These are phyloP conservation scores for Callipepla squamata DNA, from an alignment of 2,113 vertebrate species.

Conservation along the genomic window DNA sequence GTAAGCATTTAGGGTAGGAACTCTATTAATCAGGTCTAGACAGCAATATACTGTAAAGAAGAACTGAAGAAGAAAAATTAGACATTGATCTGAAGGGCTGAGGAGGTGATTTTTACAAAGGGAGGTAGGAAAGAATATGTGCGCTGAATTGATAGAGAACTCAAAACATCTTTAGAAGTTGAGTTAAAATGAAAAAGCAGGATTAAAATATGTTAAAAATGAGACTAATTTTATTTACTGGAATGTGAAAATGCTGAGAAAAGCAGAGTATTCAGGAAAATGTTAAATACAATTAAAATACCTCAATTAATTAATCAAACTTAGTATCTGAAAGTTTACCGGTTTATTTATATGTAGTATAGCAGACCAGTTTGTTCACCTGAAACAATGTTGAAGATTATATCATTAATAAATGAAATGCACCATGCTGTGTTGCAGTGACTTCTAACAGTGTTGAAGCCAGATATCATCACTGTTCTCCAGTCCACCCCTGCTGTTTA, in stretches of 20 bases:
- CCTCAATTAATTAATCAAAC: not conserved
- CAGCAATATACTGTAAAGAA: not conserved
- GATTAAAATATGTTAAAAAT: not conserved
- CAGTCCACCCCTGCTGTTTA: not conserved
- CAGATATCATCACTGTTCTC: not conserved
- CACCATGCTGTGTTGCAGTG: not conserved
- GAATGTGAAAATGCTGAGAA: not conserved
- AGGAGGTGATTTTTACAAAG: not conserved
- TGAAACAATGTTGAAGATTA: not conserved
- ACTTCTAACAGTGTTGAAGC: not conserved
- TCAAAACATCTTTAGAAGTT: not conserved
- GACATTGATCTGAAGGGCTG: not conserved
- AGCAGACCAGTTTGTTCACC: not conserved
- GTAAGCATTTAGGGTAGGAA: not conserved
- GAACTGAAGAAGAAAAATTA: not conserved
- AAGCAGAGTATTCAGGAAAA: not conserved
- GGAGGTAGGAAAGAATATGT: not conserved
- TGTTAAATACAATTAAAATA: not conserved
- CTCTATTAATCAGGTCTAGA: not conserved
- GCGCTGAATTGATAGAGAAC: not conserved
- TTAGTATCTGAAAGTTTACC: not conserved
- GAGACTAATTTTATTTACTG: not conserved
- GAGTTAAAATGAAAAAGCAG: not conserved
- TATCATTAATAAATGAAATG: not conserved
- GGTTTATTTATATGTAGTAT: not conserved